phyloP scores from a whole-genome alignment of 2,113 vertebrate species.

The Anguilla rostrata region DNA sequence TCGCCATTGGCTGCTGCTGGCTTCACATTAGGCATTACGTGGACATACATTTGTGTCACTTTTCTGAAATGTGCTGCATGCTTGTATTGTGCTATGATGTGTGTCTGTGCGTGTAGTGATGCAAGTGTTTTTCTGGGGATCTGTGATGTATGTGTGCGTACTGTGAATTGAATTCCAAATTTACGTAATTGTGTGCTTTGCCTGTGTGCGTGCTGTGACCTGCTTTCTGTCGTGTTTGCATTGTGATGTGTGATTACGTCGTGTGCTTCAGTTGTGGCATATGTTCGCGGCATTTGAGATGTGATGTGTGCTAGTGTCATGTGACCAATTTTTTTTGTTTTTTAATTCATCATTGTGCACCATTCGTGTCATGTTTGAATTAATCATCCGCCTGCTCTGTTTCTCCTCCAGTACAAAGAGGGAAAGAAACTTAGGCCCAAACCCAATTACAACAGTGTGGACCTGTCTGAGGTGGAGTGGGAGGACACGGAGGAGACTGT shows the following conservation, averaged over 20 bases:
- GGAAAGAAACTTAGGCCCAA: slow-evolving; percentile 90
- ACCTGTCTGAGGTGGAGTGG: slow-evolving; percentile 92
- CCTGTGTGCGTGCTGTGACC: slow-evolving; percentile 4
- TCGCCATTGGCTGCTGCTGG: too few species aligned
- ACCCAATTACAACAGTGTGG: slow-evolving; percentile 95
- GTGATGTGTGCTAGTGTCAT: too few species aligned
- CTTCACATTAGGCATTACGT: not conserved
- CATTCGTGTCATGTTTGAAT: too few species aligned
- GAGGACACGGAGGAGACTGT: slow-evolving; percentile 85
- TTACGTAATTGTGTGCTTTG: not conserved
- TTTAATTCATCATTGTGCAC: too few species aligned
- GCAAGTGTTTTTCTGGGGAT: not conserved
- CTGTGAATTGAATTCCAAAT: not conserved
- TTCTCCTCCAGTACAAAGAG: slow-evolving; percentile 79
- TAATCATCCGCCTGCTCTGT: not conserved
- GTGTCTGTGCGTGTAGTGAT: not conserved
- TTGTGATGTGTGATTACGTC: too few species aligned
- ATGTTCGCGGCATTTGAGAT: too few species aligned
- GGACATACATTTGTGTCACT: not conserved
- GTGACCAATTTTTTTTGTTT: too few species aligned
- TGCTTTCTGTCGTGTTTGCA: slow-evolving; percentile 19
- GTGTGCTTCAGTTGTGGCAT: too few species aligned
- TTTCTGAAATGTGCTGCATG: not conserved
- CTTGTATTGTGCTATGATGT: not conserved
- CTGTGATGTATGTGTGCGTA: too few species aligned